Conservation (phyloP, 2,888 invertebrate species). For the Ectropis crepuscularia region DNA sequence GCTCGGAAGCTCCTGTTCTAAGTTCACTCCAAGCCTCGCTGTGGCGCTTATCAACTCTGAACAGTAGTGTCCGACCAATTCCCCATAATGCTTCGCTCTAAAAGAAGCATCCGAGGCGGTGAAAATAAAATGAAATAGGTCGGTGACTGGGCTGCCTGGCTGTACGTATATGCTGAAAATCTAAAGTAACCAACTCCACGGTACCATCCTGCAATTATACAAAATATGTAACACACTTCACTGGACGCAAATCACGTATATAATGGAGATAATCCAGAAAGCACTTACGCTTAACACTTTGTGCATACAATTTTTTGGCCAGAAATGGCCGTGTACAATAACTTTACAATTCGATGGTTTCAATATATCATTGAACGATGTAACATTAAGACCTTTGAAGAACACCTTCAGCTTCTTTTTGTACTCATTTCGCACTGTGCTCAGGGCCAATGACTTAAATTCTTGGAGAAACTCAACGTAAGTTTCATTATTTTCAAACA, state of each 20-base stretch:
- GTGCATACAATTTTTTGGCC: constrained; percentile 12
- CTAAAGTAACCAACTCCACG: not conserved
- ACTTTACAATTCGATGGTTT: not conserved
- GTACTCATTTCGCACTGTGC: not conserved
- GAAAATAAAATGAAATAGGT: constrained; percentile 9
- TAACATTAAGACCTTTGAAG: not conserved
- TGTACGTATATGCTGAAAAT: constrained; percentile 10
- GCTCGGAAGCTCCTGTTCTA: not conserved
- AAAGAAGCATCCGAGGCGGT: constrained; percentile 1
- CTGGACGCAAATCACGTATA: not conserved
- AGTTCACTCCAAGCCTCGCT: not conserved
- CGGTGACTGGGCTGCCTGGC: constrained; percentile 1
- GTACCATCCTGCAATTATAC: constrained; percentile 6
- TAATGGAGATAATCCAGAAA: not conserved
- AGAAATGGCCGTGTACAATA: constrained; percentile 3
- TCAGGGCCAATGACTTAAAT: not conserved
- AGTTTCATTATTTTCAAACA: not conserved
- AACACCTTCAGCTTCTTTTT: not conserved
- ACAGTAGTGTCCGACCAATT: not conserved
- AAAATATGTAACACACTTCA: not conserved
- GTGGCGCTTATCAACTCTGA: not conserved
- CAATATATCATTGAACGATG: not conserved
- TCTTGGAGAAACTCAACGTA: not conserved
- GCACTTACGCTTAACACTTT: constrained; percentile 5
- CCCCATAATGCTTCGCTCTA: not conserved